Evolutionary conservation across 2,888 invertebrate genomes (phyloP).

Genomic region (Lasioglossum lativentre): DNA sequence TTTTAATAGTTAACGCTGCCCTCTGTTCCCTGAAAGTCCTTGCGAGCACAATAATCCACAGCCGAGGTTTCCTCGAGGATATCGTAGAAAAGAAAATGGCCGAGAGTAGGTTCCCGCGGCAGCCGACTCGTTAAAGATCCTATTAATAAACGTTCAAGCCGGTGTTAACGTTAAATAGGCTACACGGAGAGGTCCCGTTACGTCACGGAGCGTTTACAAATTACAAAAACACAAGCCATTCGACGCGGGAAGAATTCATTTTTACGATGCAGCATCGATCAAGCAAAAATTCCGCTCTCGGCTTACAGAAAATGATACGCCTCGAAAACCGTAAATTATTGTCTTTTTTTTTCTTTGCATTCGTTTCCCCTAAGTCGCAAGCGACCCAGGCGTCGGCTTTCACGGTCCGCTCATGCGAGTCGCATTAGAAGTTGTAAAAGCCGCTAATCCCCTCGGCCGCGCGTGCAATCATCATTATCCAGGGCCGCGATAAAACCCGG

Average conservation of each 20-base stretch:
- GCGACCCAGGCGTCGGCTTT: neutral
- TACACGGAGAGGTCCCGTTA: neutral
- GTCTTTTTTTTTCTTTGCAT: neutral
- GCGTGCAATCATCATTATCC: constrained; percentile 4
- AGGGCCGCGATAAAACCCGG: neutral
- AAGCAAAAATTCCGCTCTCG: neutral
- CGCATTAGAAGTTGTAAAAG: neutral
- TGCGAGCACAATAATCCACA: too few species aligned
- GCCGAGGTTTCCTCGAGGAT: too few species aligned
- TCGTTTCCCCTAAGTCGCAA: neutral
- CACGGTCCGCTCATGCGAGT: neutral
- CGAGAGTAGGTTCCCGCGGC: too few species aligned
- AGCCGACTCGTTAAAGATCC: too few species aligned
- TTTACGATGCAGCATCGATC: neutral
- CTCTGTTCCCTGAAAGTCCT: neutral
- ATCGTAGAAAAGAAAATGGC: too few species aligned
- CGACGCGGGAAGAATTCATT: neutral
- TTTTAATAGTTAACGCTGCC: neutral
- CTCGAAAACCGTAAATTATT: neutral
- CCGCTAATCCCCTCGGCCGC: neutral
- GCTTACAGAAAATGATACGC: neutral
- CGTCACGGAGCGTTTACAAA: neutral
- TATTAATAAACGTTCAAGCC: too few species aligned
- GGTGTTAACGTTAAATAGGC: neutral
- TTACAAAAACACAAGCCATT: neutral